These are phyloP conservation scores for Lagria hirta DNA, from an alignment of 2,888 invertebrate species.

Conservation along the genomic window DNA sequence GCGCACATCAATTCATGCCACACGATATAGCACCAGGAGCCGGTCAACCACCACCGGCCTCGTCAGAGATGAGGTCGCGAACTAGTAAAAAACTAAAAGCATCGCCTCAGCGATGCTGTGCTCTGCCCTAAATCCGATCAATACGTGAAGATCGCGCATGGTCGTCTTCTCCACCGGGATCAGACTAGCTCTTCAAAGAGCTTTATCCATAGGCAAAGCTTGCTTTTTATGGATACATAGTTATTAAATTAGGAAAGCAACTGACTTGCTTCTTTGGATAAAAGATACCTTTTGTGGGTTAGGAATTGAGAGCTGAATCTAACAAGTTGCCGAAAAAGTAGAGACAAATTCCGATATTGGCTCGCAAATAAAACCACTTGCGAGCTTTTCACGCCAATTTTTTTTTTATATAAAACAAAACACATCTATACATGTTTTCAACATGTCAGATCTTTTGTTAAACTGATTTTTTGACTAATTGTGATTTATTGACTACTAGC, in stretches of 20 bases:
- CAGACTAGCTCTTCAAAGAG: conserved; percentile 15
- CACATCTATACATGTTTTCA: too few relatives aligned
- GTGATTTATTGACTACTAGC: too few relatives aligned
- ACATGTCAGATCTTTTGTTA: too few relatives aligned
- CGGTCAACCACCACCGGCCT: conserved; percentile 32
- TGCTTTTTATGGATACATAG: conserved; percentile 13
- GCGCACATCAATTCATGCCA: conserved; percentile 47
- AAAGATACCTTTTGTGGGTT: neutral
- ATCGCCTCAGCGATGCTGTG: conserved; percentile 41
- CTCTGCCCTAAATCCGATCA: conserved; percentile 44
- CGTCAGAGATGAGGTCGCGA: conserved; percentile 44
- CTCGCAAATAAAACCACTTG: too few relatives aligned
- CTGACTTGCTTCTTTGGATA: neutral
- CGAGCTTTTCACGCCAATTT: too few relatives aligned
- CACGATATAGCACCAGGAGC: conserved; percentile 29
- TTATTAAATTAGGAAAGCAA: conserved; percentile 4
- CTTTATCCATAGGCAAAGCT: conserved; percentile 9
- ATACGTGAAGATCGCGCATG: conserved; percentile 37
- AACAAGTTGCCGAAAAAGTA: conserved; percentile 20
- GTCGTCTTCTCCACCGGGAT: conserved; percentile 26
- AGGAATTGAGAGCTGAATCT: conserved; percentile 10
- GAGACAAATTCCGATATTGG: too few relatives aligned
- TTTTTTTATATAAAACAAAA: too few relatives aligned
- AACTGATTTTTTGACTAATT: too few relatives aligned
- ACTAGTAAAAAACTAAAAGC: too few relatives aligned